These are phyloP conservation scores for Falco cherrug DNA, from an alignment of 2,797 vertebrate species.

Conservation along the genomic window DNA sequence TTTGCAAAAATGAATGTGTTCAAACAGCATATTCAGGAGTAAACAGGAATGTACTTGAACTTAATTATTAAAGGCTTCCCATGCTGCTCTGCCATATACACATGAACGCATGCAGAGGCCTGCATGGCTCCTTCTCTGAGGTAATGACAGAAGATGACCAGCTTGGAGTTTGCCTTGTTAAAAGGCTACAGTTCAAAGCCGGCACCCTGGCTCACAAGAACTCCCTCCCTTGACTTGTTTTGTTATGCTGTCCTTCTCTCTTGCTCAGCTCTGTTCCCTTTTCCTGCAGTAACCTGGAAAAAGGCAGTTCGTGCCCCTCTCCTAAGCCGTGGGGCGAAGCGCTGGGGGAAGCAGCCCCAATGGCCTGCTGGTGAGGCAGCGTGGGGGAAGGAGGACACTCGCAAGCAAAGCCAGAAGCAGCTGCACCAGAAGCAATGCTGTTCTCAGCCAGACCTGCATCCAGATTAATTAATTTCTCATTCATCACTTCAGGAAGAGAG, in stretches of 20 bases:
- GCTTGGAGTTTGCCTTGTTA: background rate
- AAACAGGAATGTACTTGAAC: slow-evolving; percentile 27
- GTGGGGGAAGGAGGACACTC: background rate
- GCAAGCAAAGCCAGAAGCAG: background rate
- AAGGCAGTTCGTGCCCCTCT: background rate
- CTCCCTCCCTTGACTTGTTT: background rate
- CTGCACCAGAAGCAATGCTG: background rate
- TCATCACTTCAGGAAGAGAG: background rate
- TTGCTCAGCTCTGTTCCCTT: background rate
- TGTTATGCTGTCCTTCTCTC: background rate
- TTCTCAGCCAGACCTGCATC: background rate
- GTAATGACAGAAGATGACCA: background rate
- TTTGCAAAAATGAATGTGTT: background rate
- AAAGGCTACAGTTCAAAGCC: slow-evolving; percentile 10
- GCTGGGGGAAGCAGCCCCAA: background rate
- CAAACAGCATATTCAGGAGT: background rate
- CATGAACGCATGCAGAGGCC: background rate
- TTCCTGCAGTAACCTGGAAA: background rate
- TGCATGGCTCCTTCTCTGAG: background rate
- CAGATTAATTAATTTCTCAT: background rate
- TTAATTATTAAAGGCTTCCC: slow-evolving; percentile 23
- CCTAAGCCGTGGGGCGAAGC: background rate
- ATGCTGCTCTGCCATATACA: background rate
- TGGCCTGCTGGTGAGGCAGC: background rate
- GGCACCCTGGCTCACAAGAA: background rate